phyloP scores from a whole-genome alignment of 2,797 vertebrate genomes.

The Thunnus albacares region DNA sequence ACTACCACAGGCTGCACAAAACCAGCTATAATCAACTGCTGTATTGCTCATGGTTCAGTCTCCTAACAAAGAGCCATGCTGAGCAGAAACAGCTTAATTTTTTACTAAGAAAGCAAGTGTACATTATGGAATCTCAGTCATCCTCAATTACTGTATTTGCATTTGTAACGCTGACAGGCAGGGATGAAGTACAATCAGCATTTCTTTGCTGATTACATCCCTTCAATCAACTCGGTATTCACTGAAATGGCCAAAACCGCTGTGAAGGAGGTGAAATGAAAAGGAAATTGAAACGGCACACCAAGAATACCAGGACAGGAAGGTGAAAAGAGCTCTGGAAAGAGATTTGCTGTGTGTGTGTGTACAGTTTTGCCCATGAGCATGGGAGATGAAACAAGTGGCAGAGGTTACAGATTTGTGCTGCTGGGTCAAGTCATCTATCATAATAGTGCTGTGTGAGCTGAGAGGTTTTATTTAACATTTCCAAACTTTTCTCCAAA shows the following conservation, averaged over 20 bases:
- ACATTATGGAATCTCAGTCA: conserved; percentile 39
- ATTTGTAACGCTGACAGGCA: conserved; percentile 31
- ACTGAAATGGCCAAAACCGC: conserved; percentile 21
- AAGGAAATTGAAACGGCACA: conserved; percentile 30
- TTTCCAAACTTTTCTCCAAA: no score
- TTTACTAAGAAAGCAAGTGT: not conserved
- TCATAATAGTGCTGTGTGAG: no score
- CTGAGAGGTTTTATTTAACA: no score
- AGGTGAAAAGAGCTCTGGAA: not conserved
- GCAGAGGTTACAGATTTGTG: not conserved
- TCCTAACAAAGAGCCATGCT: conserved; percentile 7
- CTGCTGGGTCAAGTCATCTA: not conserved
- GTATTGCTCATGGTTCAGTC: not conserved
- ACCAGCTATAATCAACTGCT: conserved; percentile 15
- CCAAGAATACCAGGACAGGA: not conserved
- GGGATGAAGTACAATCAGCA: conserved; percentile 48
- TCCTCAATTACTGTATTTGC: conserved; percentile 38
- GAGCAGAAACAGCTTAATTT: not conserved
- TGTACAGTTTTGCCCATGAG: not conserved
- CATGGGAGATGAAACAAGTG: no score
- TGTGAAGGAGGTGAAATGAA: conserved; percentile 15
- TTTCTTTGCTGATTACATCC: conserved; percentile 53
- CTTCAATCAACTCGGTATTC: conserved; percentile 65
- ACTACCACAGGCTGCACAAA: not conserved
- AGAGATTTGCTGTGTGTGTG: not conserved